Conservation (phyloP, 2,113 vertebrate genomes). For the Macrotis lagotis region DNA sequence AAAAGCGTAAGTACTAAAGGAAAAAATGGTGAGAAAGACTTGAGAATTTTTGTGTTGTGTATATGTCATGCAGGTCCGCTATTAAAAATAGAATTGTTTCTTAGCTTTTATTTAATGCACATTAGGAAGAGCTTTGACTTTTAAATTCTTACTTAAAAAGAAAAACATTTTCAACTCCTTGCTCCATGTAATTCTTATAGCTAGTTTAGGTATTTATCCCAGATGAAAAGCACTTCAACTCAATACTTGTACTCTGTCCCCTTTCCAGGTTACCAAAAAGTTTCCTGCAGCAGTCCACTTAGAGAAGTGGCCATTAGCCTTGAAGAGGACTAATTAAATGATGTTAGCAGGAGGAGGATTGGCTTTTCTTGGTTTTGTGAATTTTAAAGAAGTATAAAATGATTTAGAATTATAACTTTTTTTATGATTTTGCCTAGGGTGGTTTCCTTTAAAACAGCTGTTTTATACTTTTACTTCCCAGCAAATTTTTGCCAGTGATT, state of each 20-base stretch:
- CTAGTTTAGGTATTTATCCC: background rate
- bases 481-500: background rate
- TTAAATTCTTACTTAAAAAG: background rate
- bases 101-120: background rate
- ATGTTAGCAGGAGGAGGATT: background rate
- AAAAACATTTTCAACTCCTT: background rate
- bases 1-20: background rate
- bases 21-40: background rate
- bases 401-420: background rate
- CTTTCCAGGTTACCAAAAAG: conserved; percentile 2
- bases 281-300: background rate
- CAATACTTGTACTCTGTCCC: background rate
- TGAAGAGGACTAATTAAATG: background rate
- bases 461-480: background rate
- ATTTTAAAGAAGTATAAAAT: background rate
- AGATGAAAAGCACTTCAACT: background rate
- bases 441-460: background rate
- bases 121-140: background rate
- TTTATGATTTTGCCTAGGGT: background rate
- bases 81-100: background rate
- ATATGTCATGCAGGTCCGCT: background rate
- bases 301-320: background rate
- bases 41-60: background rate
- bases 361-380: background rate
- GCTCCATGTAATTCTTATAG: background rate